Conservation (phyloP, 2,888 invertebrate species). For the Keiferia lycopersicella region DNA sequence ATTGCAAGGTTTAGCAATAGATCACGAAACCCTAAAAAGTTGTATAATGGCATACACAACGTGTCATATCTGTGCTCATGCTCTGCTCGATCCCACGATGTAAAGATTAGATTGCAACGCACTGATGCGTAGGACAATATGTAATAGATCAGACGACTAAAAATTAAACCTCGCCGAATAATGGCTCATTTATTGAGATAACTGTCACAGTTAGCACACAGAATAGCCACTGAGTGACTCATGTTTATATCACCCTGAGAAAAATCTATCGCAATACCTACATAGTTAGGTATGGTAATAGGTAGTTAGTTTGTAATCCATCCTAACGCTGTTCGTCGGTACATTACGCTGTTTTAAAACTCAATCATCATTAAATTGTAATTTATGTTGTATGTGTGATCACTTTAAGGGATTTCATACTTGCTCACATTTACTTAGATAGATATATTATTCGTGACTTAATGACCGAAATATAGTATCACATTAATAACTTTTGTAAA, state of each 20-base stretch:
- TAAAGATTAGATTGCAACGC: constrained; percentile 73
- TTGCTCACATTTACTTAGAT: not conserved
- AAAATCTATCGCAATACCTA: constrained; percentile 42
- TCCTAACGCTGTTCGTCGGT: not conserved
- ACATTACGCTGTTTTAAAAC: constrained; percentile 16
- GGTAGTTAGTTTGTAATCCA: constrained; percentile 16
- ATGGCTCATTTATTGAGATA: constrained; percentile 75
- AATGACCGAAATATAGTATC: not conserved
- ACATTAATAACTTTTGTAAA: not conserved
- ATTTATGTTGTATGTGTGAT: constrained; percentile 15
- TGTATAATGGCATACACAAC: not conserved
- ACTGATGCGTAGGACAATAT: constrained; percentile 76
- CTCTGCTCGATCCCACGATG: constrained; percentile 65
- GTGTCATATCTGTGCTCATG: not conserved
- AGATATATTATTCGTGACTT: not conserved
- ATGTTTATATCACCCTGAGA: constrained; percentile 41
- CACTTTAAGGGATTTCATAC: not conserved
- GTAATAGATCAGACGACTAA: constrained; percentile 69
- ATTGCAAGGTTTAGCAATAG: too few species aligned
- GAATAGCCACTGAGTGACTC: constrained; percentile 15
- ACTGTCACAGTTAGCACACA: constrained; percentile 61
- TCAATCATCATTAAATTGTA: constrained; percentile 22
- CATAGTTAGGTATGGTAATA: constrained; percentile 13
- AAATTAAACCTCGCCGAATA: constrained; percentile 62
- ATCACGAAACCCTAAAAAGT: too few species aligned